phyloP scores from a whole-genome alignment of 2,888 invertebrate species.

The Clitarchus hookeri region DNA sequence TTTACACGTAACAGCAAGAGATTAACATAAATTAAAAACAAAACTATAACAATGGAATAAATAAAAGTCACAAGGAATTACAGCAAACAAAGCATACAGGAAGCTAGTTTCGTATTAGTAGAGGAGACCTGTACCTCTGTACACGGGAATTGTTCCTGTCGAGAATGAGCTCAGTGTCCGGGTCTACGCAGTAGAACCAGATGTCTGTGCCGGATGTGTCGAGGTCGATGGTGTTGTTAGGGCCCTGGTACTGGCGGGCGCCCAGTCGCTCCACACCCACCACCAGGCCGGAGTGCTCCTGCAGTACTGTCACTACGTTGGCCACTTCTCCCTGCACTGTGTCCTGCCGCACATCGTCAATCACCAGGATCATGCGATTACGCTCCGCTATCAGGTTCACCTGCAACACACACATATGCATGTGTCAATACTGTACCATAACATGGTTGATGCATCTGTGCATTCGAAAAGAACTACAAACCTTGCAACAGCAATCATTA shows the following conservation, averaged over 20 bases:
- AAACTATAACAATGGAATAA: too few species aligned
- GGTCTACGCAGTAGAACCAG: slow-evolving; percentile 86
- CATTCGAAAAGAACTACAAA: too few species aligned
- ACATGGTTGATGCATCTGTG: not conserved
- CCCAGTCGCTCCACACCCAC: slow-evolving; percentile 84
- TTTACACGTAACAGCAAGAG: too few species aligned
- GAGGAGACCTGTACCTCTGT: slow-evolving; percentile 58
- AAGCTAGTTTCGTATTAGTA: too few species aligned
- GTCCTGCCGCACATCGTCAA: slow-evolving; percentile 75
- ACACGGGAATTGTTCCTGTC: slow-evolving; percentile 72
- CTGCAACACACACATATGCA: slow-evolving; percentile 52
- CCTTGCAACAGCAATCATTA: too few species aligned
- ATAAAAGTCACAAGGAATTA: too few species aligned
- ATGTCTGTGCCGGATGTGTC: slow-evolving; percentile 79
- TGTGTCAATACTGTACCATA: too few species aligned
- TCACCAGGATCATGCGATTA: slow-evolving; percentile 77
- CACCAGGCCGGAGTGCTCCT: slow-evolving; percentile 74
- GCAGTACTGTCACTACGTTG: slow-evolving; percentile 65
- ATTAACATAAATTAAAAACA: too few species aligned
- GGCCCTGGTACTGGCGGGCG: slow-evolving; percentile 71
- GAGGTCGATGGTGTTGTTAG: slow-evolving; percentile 73
- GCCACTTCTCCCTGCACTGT: slow-evolving; percentile 62
- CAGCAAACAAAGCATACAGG: too few species aligned
- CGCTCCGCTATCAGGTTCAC: slow-evolving; percentile 77
- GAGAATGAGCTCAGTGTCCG: slow-evolving; percentile 73